These are phyloP conservation scores for Orthosia gothica DNA, from an alignment of 2,888 invertebrate genomes.

Conservation along the genomic window DNA sequence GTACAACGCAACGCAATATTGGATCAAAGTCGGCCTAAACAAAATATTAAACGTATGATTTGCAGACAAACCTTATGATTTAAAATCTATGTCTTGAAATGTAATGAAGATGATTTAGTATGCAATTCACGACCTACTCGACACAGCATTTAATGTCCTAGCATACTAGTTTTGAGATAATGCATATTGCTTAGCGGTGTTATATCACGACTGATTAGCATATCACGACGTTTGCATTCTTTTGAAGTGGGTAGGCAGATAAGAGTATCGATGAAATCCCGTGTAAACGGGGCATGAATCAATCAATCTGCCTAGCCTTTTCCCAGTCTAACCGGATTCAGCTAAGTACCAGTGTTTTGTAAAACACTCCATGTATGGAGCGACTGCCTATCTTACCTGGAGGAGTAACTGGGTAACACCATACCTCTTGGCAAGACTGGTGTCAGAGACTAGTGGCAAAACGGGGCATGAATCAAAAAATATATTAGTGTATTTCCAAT, in stretches of 20 bases:
- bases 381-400: too few relatives aligned
- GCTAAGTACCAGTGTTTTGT: too few relatives aligned
- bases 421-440: too few relatives aligned
- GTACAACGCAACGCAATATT: background rate
- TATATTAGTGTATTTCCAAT: too few relatives aligned
- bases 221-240: background rate
- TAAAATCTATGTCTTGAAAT: constrained; percentile 12
- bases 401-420: too few relatives aligned
- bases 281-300: background rate
- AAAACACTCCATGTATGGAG: too few relatives aligned
- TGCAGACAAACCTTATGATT: constrained; percentile 22
- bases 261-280: background rate
- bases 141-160: constrained; percentile 25
- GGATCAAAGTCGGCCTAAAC: background rate
- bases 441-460: too few relatives aligned
- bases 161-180: constrained; percentile 30
- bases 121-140: constrained; percentile 34
- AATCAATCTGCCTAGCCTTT: too few relatives aligned
- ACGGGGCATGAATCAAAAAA: too few relatives aligned
- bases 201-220: constrained; percentile 38
- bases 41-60: background rate
- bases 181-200: constrained; percentile 16
- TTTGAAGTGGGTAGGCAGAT: background rate
- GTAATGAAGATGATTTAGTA: constrained; percentile 26
- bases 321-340: too few relatives aligned